Evolutionary conservation across 2,888 invertebrate species (phyloP), one percentile per base, ranked within the genome.

Genomic region (Parasteatoda lunata): DNA sequence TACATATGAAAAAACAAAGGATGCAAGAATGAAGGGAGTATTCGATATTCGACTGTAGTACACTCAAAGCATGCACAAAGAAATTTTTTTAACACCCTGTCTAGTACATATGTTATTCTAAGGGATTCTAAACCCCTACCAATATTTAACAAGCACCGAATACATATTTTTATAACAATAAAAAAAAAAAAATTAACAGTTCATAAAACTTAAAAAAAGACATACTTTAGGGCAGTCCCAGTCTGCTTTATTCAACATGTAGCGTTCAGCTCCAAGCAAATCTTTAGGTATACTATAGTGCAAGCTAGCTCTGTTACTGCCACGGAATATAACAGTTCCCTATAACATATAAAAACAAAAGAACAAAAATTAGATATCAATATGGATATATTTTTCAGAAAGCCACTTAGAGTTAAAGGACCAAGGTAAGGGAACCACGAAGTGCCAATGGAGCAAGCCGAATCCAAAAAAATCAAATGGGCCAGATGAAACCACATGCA

Each of bases 251-350:
- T 89, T 82, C n/a, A 88, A 65, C 65, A 87, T 76, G 77, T 77
- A 89, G 30, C 89, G 84, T 51, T 90, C 90, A 73, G 85, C 76
- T 30, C 87, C 85, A n/a, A 85, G 77, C 45, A 89, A 88, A 90
- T 94, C 94, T 91, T 94, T 94, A 13, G 95, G 94, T 91, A 95
- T 94, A 91, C 95, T 95, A 92, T 95, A 96, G 91, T 96, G 95
- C 93, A 96, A 94, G 54, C 94, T 94, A 88, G 95, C 95, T 88
- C 95, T 94, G 91, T 94, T 94, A 65, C 87, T 80, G 91, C 95
- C 95, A 92, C 95, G 94, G 84, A 96, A 93, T 93, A 95, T 94
- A 90, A 96, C 92, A 84, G 94, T 93, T 88, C 95, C 95, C 95
- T 95, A 94, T 91, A 94, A 94, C 92, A 93, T 92, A 93, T 92